Evolutionary conservation across 2,888 invertebrate genomes (phyloP).

Genomic region (Adelognathus sp.): DNA sequence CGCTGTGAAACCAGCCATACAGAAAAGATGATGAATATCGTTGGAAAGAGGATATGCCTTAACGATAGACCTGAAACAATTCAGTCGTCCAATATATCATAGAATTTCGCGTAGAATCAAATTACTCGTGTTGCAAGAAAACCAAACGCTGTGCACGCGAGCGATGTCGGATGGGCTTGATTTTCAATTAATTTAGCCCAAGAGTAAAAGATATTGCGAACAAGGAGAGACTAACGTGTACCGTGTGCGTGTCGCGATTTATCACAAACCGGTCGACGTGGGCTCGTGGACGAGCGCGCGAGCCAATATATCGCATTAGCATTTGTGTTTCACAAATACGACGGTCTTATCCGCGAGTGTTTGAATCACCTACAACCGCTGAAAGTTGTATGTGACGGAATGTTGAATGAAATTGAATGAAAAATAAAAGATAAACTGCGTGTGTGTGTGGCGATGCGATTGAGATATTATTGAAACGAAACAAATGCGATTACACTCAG

Average conservation of each 20-base stretch:
- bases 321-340: conserved; percentile 69
- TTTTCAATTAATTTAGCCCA: conserved; percentile 74
- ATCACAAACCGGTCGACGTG: conserved; percentile 64
- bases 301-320: conserved; percentile 65
- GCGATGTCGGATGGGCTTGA: conserved; percentile 63
- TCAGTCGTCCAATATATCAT: conserved; percentile 32
- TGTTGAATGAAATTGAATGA: conserved; percentile 20
- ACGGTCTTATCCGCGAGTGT: conserved; percentile 60
- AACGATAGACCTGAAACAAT: conserved; percentile 28
- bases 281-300: conserved; percentile 21
- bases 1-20: background rate
- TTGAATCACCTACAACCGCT: conserved; percentile 63
- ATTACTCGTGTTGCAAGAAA: conserved; percentile 23
- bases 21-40: conserved; percentile 26
- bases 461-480: conserved; percentile 11
- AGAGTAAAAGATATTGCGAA: conserved; percentile 69
- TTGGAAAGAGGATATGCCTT: conserved; percentile 12
- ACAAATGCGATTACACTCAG: background rate
- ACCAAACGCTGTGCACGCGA: conserved; percentile 40
- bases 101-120: conserved; percentile 20
- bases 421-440: conserved; percentile 20
- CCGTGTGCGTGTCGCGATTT: conserved; percentile 69
- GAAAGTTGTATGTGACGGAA: conserved; percentile 30
- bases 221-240: conserved; percentile 69
- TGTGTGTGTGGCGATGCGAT: background rate